Evolutionary conservation across 2,797 vertebrate genomes (phyloP).

Genomic region (Hippocampus kuda): DNA sequence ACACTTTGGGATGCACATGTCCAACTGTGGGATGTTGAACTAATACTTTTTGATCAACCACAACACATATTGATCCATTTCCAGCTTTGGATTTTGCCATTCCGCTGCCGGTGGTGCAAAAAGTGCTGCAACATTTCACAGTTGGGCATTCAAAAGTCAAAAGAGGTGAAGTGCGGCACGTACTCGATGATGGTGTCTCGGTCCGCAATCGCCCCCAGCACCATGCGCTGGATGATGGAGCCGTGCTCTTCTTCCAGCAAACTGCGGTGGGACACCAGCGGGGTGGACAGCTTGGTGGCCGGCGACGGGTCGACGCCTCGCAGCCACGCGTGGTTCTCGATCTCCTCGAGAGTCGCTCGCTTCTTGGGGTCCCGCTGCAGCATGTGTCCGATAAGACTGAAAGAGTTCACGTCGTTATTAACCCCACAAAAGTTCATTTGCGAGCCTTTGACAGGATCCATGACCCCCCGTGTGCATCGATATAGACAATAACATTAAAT

Average conservation of each 20-base stretch:
- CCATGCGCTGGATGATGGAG: slow-evolving; percentile 90
- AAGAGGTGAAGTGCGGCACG: slow-evolving; percentile 25
- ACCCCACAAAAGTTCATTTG: neutral
- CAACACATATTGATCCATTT: no score
- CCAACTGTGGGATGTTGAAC: no score
- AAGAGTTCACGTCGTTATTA: neutral
- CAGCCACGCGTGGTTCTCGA: slow-evolving; percentile 83
- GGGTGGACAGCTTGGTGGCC: slow-evolving; percentile 87
- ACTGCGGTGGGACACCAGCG: slow-evolving; percentile 87
- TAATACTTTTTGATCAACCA: no score
- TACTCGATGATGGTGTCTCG: slow-evolving; percentile 86
- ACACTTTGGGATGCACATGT: no score
- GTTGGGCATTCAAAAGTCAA: neutral
- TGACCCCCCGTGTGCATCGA: neutral
- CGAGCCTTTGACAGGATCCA: neutral
- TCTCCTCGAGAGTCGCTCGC: slow-evolving; percentile 85
- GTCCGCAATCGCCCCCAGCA: slow-evolving; percentile 85
- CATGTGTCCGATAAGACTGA: slow-evolving; percentile 86
- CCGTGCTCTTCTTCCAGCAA: slow-evolving; percentile 89
- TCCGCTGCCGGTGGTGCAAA: no score
- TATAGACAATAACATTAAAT: no score
- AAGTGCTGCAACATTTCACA: no score
- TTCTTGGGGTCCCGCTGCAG: slow-evolving; percentile 87
- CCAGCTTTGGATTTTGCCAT: no score
- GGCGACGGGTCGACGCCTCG: slow-evolving; percentile 91